Conservation (phyloP, 2,888 invertebrate genomes). For the Lepetodrilus schrolli region DNA sequence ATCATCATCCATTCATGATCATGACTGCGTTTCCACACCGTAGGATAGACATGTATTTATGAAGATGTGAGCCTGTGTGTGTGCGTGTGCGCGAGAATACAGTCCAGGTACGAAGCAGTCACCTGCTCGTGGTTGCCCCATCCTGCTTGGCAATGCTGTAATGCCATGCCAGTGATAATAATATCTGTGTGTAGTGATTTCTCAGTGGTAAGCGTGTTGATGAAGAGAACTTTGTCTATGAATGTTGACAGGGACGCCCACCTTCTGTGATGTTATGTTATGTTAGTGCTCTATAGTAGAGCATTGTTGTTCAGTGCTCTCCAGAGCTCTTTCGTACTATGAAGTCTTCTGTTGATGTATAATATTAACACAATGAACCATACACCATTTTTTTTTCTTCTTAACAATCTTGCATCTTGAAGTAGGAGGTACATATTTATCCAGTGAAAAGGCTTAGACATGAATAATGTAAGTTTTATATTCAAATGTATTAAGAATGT, state of each 20-base stretch:
- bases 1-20: too few species aligned
- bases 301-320: background rate
- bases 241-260: background rate
- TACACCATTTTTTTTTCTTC: background rate
- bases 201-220: background rate
- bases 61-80: too few species aligned
- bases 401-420: background rate
- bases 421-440: background rate
- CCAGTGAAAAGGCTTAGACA: slow-evolving; percentile 6
- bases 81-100: too few species aligned
- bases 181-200: slow-evolving; percentile 14
- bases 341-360: slow-evolving; percentile 21
- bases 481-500: background rate
- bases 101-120: too few species aligned
- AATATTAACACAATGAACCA: background rate
- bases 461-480: slow-evolving; percentile 5
- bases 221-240: background rate
- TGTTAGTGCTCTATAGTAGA: background rate
- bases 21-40: too few species aligned
- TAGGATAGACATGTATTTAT: too few species aligned
- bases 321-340: background rate
- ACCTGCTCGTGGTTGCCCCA: too few species aligned
- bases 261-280: background rate
- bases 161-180: background rate
- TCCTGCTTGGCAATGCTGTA: too few species aligned